Percentiles rank a stretch among this genome's conserved stretches.
phyloP scores from a whole-genome alignment of 1,140 invertebrate species.

The Hylaeus anthracinus region DNA sequence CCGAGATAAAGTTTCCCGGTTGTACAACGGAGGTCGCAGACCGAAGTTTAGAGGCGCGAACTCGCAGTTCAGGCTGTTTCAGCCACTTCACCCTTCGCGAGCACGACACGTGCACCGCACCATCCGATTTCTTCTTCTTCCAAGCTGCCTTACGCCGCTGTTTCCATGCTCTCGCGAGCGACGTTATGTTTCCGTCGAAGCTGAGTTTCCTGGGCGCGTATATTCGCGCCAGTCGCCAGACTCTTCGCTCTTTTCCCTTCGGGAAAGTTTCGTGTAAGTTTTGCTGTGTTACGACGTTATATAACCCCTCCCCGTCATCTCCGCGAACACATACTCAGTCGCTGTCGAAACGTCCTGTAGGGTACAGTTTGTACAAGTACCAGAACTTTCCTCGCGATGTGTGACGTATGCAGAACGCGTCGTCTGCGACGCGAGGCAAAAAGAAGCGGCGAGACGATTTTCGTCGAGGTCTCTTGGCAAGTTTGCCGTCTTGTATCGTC shows the following conservation, averaged over 20 bases:
- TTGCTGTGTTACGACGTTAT: slow-evolving; percentile 57
- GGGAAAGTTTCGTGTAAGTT: slow-evolving; percentile 62
- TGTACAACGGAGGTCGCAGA: slow-evolving; percentile 8
- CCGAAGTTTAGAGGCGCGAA: slow-evolving; percentile 43
- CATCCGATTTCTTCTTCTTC: slow-evolving; percentile 55
- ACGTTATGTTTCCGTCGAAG: slow-evolving; percentile 66
- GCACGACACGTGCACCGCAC: slow-evolving; percentile 46
- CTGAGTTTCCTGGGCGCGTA: slow-evolving; percentile 60
- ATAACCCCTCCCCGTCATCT: not conserved
- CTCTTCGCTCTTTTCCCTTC: slow-evolving; percentile 36
- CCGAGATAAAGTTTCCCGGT: slow-evolving; percentile 33
- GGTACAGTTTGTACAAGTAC: slow-evolving; percentile 72
- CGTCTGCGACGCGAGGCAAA: slow-evolving; percentile 16
- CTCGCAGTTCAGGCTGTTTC: slow-evolving; percentile 39
- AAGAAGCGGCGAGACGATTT: slow-evolving; percentile 13
- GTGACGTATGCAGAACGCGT: slow-evolving; percentile 29
- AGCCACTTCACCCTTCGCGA: slow-evolving; percentile 40
- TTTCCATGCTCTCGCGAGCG: slow-evolving; percentile 59
- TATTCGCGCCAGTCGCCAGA: slow-evolving; percentile 33
- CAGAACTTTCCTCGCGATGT: slow-evolving; percentile 67
- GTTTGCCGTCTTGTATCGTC: not conserved
- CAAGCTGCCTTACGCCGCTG: slow-evolving; percentile 51
- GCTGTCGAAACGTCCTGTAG: slow-evolving; percentile 65
- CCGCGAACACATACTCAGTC: slow-evolving; percentile 26
- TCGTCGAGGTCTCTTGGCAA: not conserved